Percentiles rank a stretch among this genome's conserved stretches.
Evolutionary conservation across 2,888 invertebrate species (phyloP).

Genomic region (Patella caerulea): DNA sequence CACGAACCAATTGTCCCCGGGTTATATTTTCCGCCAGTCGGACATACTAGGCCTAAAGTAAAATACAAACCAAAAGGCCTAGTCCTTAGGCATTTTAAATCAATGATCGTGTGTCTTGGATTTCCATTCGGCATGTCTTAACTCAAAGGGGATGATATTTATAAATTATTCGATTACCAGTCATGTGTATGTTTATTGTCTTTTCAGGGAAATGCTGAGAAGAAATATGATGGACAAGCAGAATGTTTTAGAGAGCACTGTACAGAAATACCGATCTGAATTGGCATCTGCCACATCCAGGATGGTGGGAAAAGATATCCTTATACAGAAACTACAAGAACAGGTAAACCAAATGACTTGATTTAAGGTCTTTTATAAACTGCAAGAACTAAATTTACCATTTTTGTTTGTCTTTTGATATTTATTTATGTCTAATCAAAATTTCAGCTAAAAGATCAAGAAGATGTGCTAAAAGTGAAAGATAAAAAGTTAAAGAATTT

Average conservation of each 20-base stretch:
- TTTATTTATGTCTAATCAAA: background rate
- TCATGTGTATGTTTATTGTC: background rate
- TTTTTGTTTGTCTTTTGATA: background rate
- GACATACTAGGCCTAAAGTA: too few relatives aligned
- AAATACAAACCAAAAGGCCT: too few relatives aligned
- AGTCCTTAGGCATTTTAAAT: too few relatives aligned
- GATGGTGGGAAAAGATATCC: slow-evolving; percentile 54
- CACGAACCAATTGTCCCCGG: too few relatives aligned
- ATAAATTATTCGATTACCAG: too few relatives aligned
- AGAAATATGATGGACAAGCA: slow-evolving; percentile 53
- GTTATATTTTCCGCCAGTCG: too few relatives aligned
- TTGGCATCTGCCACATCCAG: slow-evolving; percentile 50
- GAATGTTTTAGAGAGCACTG: slow-evolving; percentile 48
- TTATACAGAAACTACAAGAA: slow-evolving; percentile 42
- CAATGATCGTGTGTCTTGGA: too few relatives aligned
- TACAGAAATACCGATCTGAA: slow-evolving; percentile 53
- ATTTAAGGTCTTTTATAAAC: background rate
- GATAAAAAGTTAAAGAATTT: slow-evolving; percentile 44
- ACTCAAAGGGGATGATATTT: too few relatives aligned
- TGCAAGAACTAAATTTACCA: background rate
- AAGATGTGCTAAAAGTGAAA: slow-evolving; percentile 36
- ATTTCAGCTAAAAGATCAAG: slow-evolving; percentile 36
- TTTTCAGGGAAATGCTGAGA: slow-evolving; percentile 45
- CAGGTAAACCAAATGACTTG: slow-evolving; percentile 34
- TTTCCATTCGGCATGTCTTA: too few relatives aligned